These are phyloP conservation scores for Epinotia ramella DNA, from an alignment of 2,888 invertebrate species.

Conservation along the genomic window DNA sequence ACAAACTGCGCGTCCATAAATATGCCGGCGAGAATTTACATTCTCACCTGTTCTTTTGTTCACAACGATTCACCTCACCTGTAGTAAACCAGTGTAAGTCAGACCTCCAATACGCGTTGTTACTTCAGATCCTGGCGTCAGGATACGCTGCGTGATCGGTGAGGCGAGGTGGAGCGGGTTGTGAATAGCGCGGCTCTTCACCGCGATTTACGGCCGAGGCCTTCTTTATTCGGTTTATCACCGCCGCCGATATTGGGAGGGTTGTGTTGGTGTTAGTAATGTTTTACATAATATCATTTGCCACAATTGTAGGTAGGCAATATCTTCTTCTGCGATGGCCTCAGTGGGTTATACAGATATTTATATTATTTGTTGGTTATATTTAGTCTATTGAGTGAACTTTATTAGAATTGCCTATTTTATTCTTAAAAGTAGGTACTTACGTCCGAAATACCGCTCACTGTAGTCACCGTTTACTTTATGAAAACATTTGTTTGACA, in stretches of 20 bases:
- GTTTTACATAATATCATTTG: background rate
- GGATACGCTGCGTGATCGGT: background rate
- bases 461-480: too few species aligned
- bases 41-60: slow-evolving; percentile 14
- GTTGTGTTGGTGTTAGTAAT: background rate
- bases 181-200: background rate
- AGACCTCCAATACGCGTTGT: background rate
- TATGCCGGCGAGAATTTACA: slow-evolving; percentile 14
- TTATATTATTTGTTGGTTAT: too few species aligned
- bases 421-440: too few species aligned
- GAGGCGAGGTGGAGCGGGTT: background rate
- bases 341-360: too few species aligned
- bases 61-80: background rate
- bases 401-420: too few species aligned
- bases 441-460: too few species aligned
- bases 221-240: slow-evolving; percentile 24
- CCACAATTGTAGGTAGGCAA: too few species aligned
- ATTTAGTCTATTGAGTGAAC: too few species aligned
- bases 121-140: background rate
- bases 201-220: slow-evolving; percentile 7
- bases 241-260: background rate
- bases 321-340: too few species aligned
- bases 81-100: background rate
- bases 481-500: too few species aligned
- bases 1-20: slow-evolving; percentile 8